Base-by-base conservation (phyloP, 2,797 vertebrate genomes). In the Spinibarbus caldwelli region DNA sequence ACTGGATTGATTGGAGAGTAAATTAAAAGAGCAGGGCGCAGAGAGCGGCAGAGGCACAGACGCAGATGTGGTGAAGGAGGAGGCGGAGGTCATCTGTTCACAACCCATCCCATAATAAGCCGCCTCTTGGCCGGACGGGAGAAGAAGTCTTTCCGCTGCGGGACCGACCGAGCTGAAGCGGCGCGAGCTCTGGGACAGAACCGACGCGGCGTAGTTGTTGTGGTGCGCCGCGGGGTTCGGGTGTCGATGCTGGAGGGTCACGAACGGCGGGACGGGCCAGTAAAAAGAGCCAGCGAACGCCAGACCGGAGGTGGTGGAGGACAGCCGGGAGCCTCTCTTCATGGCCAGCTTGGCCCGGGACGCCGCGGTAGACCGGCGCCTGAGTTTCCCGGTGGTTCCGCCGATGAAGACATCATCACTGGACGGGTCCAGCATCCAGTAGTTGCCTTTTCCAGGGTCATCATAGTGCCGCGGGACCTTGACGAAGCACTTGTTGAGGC, bases 371-470 rank as follows among this genome's bases (percentile, higher is more conserved):
- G 92, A 88, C 45, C 94, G 91, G 54, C 95, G 94, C 80, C 94
- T 89, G 5, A 96, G 93, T 45, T 96, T 96, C n/a, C 96, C 95
- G 0, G 95, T 95, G 2, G 94, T 90, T 19, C 95, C 95, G 0
- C 95, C 95, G 3, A 96, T 96, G 87, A 96, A 96, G 21, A 96
- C 95, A 19, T 96, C 95, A 64, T 96, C 94, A 10, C 96, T 96
- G 89, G 95, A 96, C 29, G 96, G 95, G 91, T 95, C 95, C 87
- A 96, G 89, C 94, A 95, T 95, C 96, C 96, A 96, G 89, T 96
- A 96, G 90, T 94, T 96, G 45, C 96, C 96, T 73, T 96, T 96
- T 0, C 96, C 96, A 1, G 96, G 95, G 86, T 96, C 95, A 0
- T 96, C 93, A 0, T 96, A 95, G 89, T 95, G 95, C 23, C 96